Evolutionary conservation across 2,113 vertebrate genomes (phyloP), one percentile per base, ranked within the genome.

Genomic region (Anarhynchus alexandrinus): DNA sequence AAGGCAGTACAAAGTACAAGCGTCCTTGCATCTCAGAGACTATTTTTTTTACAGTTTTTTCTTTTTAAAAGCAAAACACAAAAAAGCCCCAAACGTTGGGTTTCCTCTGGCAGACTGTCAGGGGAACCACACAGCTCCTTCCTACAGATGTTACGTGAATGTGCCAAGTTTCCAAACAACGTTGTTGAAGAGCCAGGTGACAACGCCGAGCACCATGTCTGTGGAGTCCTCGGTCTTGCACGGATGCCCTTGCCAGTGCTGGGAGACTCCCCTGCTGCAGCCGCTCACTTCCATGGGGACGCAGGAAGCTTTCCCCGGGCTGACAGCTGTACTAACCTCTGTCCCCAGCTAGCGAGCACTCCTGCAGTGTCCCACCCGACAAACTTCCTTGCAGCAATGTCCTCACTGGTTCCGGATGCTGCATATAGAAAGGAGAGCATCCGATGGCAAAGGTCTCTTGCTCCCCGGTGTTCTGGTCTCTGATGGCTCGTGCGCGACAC

Each of bases 21-120:
- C 90, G 59, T 96, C 94, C 94, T 93, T 94, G 90, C 82, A 95
- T 95, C 94, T 95, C 95, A 96, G 97, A 96, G 94, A 94, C 95
- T 97, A 96, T 96, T 97, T 97, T 97, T 97, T 97, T 97, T 97
- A 97, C 95, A 79, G 81, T 2, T 79, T 78, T 91, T 94, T 52
- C 83, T 95, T 97, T 96, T 64, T 55, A 71, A 52, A 96, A 90
- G 58, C 71, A 79, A 95, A 93, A 77, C 49, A 59, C 92, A 73
- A 81, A 36, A 36, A 32, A 17, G 19, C 49, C 51, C 25, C 61
- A 36, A 82, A 93, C 94, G 87, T 86, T 70, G 70, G 1, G 61
- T 92, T 95, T 96, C 91, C 73, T 73, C 87, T 94, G 87, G 79
- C 62, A 89, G 87, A 94, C 72, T 69, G 79, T 77, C 69, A 55